Base-by-base conservation (phyloP, 2,888 invertebrate species). In the Mythimna albipuncta region DNA sequence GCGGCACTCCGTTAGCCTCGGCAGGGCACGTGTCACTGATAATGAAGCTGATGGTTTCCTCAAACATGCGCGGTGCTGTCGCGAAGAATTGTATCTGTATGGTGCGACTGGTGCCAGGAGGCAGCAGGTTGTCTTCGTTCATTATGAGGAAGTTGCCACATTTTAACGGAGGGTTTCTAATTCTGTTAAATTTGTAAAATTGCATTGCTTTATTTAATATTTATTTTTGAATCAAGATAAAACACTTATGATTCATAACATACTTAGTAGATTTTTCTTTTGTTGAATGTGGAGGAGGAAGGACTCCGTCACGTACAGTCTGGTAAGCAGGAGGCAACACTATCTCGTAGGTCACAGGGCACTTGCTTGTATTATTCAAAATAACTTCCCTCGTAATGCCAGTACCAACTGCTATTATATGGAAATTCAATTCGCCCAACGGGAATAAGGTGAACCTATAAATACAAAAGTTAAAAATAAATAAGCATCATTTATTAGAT, bases 321-420 rank as follows among this genome's bases (percentile, higher is more conserved):
- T 87, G 90, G 75, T 95, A 94, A 79, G 90, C 69, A 6, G 72
- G 54, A 19, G 96, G 95, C 62, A 96, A 79, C 68, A 93, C 83
- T 62, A 96, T 95, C 81, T 94, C 93, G 76, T 96, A 97, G 0
- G 94, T 94, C 16, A 97, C 96, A 0, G 97, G 95, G 87, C 97
- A 97, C 89, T 96, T 96, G 77, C 97, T 97, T 1, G 92, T 96
- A 87, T 97, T 97, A 81, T 96, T 97, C 38, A 97, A 89, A 69
- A 96, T 95, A 0, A 97, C 94, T 35, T 96, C 96, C 87, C 96
- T 94, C n/a, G 89, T 91, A 72, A 97, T 96, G 38, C 93, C 93
- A 10, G 94, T 95, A 11, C 95, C 96, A 9, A 97, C 93, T 19
- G 96, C 90, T 84, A 97, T 94, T 11, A 97, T 93, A 62, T 97